Conservation (phyloP, 2,888 invertebrate genomes). For the Caenorhabditis panamensis region DNA sequence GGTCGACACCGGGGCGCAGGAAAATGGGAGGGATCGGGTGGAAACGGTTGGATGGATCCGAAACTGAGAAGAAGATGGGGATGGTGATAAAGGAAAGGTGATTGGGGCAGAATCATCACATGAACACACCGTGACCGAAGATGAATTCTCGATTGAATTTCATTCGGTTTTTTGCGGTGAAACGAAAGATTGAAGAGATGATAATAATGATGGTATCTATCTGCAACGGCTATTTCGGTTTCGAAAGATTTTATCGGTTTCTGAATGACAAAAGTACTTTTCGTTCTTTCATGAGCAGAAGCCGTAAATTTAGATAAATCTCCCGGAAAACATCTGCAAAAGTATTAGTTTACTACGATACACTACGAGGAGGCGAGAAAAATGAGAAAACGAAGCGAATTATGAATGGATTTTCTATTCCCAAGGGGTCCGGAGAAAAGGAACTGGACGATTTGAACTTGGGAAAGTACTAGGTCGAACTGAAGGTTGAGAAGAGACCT, state of each 20-base stretch:
- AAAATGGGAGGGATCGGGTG: neutral
- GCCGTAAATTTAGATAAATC: slow-evolving; percentile 8
- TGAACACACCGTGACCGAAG: neutral
- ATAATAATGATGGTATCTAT: neutral
- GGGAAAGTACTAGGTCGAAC: slow-evolving; percentile 18
- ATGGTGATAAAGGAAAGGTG: neutral
- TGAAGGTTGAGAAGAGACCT: neutral
- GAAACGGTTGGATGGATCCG: slow-evolving; percentile 7
- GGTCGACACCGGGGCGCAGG: neutral
- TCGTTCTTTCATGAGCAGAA: too few species aligned
- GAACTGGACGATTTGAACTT: neutral
- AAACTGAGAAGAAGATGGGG: neutral
- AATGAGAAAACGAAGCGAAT: slow-evolving; percentile 7
- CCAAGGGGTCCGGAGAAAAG: too few species aligned
- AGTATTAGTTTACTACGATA: neutral
- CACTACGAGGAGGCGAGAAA: too few species aligned
- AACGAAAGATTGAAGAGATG: neutral
- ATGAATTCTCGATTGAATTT: neutral
- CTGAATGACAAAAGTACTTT: neutral
- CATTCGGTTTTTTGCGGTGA: neutral
- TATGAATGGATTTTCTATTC: slow-evolving; percentile 11
- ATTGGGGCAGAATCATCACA: neutral
- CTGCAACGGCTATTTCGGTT: neutral
- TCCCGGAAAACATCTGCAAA: slow-evolving; percentile 3
- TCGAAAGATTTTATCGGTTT: neutral